Conservation (phyloP, 2,888 invertebrate genomes). For the Drosophila ustulata region DNA sequence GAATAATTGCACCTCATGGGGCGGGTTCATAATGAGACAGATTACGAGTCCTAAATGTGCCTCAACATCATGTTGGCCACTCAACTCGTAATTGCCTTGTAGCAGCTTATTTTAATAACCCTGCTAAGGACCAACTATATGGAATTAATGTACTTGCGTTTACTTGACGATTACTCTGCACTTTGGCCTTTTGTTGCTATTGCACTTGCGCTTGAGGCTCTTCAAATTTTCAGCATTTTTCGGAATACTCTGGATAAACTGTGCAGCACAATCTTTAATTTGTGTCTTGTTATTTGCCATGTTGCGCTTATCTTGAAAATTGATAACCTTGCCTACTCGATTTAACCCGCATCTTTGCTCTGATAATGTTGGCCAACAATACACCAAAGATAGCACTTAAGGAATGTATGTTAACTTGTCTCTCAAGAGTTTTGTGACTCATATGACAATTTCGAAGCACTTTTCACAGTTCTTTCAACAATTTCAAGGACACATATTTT, state of each 20-base stretch:
- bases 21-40: constrained; percentile 1
- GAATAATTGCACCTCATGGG: constrained; percentile 43
- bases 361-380: constrained; percentile 7
- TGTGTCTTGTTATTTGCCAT: constrained; percentile 37
- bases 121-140: background rate
- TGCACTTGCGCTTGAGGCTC: background rate
- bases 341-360: constrained; percentile 26
- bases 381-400: constrained; percentile 12
- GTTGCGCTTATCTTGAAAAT: constrained; percentile 49
- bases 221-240: background rate
- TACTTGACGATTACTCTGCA: background rate
- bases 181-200: background rate
- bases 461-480: constrained; percentile 6
- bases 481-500: constrained; percentile 9
- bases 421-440: constrained; percentile 14
- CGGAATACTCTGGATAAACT: constrained; percentile 18
- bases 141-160: background rate
- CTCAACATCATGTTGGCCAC: background rate
- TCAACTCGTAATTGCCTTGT: constrained; percentile 1
- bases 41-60: constrained; percentile 5
- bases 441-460: constrained; percentile 1
- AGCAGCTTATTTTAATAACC: background rate
- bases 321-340: constrained; percentile 57
- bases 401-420: background rate
- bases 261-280: constrained; percentile 38